Base-by-base conservation (phyloP, 2,888 invertebrate species). In the Pasiphila rectangulata region DNA sequence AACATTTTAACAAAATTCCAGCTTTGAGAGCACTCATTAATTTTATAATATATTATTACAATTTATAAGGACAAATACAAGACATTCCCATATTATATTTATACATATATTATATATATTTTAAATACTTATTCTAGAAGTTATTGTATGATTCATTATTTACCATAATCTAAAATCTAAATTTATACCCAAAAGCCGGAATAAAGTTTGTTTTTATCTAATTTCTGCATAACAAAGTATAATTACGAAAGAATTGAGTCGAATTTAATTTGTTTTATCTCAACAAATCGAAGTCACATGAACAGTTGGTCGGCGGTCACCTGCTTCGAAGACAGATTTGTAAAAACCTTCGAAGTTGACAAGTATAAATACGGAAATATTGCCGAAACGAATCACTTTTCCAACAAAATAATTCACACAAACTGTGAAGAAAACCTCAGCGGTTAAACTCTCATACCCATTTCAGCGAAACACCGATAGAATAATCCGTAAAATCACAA, bases 291-390 rank as follows among this genome's bases (percentile, higher is more conserved):
- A 6, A 56, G 69, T 75, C 71, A 72, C 68, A 65, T 70, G 75
- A 75, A 63, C 78, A 78, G 57, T 67, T 72, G 75, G 46, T 54
- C 16, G 21, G 41, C 36, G 46, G 46, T 59, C 59, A 62, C 61
- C 51, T 57, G 61, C 61, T 37, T 7, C 4, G 25, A 6, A 17
- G 20, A 10, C 4, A 7, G 3, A 32, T 7, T 10, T 15, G 6
- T 32, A 34, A 19, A 10, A 27, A 6, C 3, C 7, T 15, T 16
- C 12, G 17, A 2, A 34, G 19, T 3, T 24, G 36, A 24, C 43
- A 29, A 19, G 13, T 12, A 15, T 13, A 32, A 13, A 23, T 23
- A 16, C 24, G 1, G 13, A 3, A 10, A 13, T 21, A 23, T 1
- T 13, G 1, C 2, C 24, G 9, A 29, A 37, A 30, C 2, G 30